A percentile compares a stretch with the other conserved stretches of the same genome.
phyloP scores from a whole-genome alignment of 2,888 invertebrate genomes.

The Rapana venosa region DNA sequence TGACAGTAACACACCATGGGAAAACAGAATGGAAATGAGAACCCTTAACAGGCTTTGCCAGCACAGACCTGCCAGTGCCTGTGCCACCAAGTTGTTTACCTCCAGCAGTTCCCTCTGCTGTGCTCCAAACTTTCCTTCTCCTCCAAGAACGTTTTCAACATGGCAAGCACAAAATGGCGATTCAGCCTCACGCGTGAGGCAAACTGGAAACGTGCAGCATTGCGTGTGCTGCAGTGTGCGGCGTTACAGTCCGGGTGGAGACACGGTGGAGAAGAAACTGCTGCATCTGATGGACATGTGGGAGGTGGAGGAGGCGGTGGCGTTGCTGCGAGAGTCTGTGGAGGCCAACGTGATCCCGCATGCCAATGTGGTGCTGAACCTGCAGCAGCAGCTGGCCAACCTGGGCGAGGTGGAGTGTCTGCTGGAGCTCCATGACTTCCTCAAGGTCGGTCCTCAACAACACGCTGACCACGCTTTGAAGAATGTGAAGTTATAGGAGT shows the following conservation, averaged over 20 bases:
- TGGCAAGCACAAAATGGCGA: not conserved
- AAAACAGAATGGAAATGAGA: not conserved
- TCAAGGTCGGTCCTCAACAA: constrained; percentile 43
- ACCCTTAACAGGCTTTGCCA: not conserved
- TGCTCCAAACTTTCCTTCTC: not conserved
- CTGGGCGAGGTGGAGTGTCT: constrained; percentile 57
- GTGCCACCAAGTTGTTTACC: not conserved
- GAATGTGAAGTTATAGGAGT: too few relatives aligned
- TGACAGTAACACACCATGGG: too few relatives aligned
- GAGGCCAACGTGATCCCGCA: constrained; percentile 48
- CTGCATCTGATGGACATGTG: constrained; percentile 54
- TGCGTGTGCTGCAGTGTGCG: not conserved
- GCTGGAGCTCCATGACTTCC: constrained; percentile 53
- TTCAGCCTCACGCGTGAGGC: not conserved
- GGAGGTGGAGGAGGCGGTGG: constrained; percentile 55
- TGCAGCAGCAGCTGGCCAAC: constrained; percentile 56
- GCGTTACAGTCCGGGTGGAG: not conserved
- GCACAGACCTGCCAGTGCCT: not conserved
- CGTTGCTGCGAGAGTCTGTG: constrained; percentile 47
- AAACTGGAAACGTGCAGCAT: not conserved
- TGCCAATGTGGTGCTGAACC: constrained; percentile 48
- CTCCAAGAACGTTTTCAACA: not conserved
- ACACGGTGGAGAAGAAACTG: constrained; percentile 52
- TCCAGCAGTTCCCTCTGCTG: not conserved
- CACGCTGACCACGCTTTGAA: too few relatives aligned